Percentiles rank a stretch among this genome's conserved stretches.
These are phyloP conservation scores for Cephus spinipes DNA, from an alignment of 2,888 invertebrate genomes.

Conservation along the genomic window DNA sequence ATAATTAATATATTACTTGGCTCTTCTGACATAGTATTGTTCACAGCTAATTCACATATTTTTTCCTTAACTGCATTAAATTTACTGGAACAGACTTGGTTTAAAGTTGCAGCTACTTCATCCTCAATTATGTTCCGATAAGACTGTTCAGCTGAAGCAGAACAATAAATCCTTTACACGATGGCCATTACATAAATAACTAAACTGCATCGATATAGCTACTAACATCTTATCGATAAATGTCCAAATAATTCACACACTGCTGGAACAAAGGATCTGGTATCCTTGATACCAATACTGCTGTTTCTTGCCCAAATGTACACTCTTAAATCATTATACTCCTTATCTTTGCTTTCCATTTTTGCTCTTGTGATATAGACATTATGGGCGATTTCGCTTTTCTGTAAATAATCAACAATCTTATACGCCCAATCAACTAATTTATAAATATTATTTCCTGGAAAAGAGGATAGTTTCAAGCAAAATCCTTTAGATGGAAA, in stretches of 20 bases:
- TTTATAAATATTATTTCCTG: slow-evolving; percentile 51
- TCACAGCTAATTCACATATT: not conserved
- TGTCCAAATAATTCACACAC: slow-evolving; percentile 83
- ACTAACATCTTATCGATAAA: slow-evolving; percentile 76
- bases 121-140: slow-evolving; percentile 48
- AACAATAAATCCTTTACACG: slow-evolving; percentile 14
- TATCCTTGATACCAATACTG: slow-evolving; percentile 71
- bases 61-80: slow-evolving; percentile 37
- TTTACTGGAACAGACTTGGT: slow-evolving; percentile 34
- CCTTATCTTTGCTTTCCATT: slow-evolving; percentile 38
- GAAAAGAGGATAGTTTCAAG: slow-evolving; percentile 69
- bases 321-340: slow-evolving; percentile 69
- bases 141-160: slow-evolving; percentile 44
- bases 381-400: slow-evolving; percentile 79
- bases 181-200: not conserved
- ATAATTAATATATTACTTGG: not conserved
- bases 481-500: slow-evolving; percentile 80
- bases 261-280: slow-evolving; percentile 76
- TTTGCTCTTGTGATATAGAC: slow-evolving; percentile 76
- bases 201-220: not conserved
- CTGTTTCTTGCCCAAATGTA: slow-evolving; percentile 77
- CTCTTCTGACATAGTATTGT: not conserved
- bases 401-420: slow-evolving; percentile 72
- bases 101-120: slow-evolving; percentile 35
- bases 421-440: slow-evolving; percentile 66